These are phyloP conservation scores for Lepus townsendii DNA, from an alignment of 2,797 vertebrate species.

Conservation along the genomic window DNA sequence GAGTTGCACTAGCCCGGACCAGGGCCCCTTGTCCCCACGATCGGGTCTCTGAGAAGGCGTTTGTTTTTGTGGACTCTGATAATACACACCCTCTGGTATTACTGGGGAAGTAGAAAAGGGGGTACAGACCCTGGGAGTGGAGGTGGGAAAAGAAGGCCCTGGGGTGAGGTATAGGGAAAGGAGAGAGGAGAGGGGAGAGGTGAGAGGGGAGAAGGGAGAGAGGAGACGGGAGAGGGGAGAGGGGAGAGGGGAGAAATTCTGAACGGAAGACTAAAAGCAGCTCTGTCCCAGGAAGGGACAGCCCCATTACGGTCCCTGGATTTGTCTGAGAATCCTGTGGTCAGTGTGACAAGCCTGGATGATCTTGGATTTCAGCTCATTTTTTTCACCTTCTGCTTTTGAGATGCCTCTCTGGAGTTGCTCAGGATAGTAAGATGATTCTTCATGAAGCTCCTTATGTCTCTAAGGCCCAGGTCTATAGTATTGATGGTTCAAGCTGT, in stretches of 20 bases:
- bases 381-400: conserved; percentile 48
- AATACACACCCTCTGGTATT: not conserved
- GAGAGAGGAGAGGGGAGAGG: too few species aligned
- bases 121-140: not conserved
- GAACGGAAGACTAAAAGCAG: not conserved
- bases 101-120: not conserved
- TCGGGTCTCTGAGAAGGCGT: conserved; percentile 38
- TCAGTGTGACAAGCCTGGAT: not conserved
- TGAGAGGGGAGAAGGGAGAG: not conserved
- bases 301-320: not conserved
- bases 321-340: not conserved
- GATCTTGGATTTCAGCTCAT: not conserved
- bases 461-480: conserved; percentile 28
- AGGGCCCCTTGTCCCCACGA: not conserved
- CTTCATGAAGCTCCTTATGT: not conserved
- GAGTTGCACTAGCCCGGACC: not conserved
- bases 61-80: not conserved
- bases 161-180: too few species aligned
- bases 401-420: not conserved
- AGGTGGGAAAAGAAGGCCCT: not conserved
- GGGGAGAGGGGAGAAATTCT: not conserved
- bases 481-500: not conserved
- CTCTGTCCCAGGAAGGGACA: not conserved
- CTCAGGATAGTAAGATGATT: conserved; percentile 27
- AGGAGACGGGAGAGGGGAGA: too few species aligned